phyloP scores from a whole-genome alignment of 2,113 vertebrate species.

The Sinocyclocheilus maitianheensis region DNA sequence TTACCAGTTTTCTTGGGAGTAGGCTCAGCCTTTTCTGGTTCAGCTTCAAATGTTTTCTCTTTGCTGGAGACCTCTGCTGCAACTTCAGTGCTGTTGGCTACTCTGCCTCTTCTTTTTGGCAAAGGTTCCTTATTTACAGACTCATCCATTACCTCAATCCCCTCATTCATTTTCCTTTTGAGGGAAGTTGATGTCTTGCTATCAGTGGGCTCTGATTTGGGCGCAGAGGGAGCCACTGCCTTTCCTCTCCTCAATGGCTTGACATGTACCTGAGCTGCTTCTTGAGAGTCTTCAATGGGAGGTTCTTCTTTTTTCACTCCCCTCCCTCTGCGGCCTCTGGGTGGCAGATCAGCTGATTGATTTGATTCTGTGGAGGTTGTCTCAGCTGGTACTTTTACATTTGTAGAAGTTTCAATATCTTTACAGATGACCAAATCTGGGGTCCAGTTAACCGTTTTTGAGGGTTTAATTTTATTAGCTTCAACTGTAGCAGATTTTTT shows the following conservation, averaged over 20 bases:
- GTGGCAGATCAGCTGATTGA: neutral
- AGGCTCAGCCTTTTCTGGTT: conserved; percentile 20
- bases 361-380: conserved; percentile 47
- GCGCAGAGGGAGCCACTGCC: neutral
- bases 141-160: neutral
- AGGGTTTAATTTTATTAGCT: conserved; percentile 11
- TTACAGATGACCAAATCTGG: conserved; percentile 33
- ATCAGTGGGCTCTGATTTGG: neutral
- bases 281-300: neutral
- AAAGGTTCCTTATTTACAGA: neutral
- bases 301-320: conserved; percentile 57
- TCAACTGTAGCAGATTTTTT: neutral
- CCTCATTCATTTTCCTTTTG: conserved; percentile 51
- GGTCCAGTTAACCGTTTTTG: conserved; percentile 62
- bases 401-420: conserved; percentile 35
- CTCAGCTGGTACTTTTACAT: neutral
- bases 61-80: neutral
- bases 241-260: conserved; percentile 39
- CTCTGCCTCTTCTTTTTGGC: conserved; percentile 42
- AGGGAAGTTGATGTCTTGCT: neutral
- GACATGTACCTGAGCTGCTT: neutral
- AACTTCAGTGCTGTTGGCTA: conserved; percentile 10
- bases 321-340: conserved; percentile 66
- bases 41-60: neutral
- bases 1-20: neutral